phyloP scores from a whole-genome alignment of 2,113 vertebrate species.

The Scomber japonicus region DNA sequence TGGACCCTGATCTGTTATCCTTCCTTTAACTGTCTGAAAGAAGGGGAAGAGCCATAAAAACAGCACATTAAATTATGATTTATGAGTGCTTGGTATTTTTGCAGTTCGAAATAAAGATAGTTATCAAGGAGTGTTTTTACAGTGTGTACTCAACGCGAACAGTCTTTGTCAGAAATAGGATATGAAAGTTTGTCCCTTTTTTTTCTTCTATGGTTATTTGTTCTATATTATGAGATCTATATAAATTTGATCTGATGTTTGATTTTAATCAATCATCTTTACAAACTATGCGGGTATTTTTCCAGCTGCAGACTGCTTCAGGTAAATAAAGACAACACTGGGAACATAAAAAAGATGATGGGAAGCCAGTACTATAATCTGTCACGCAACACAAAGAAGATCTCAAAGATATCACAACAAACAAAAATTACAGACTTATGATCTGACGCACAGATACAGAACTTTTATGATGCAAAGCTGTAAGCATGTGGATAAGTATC shows the following conservation, averaged over 20 bases:
- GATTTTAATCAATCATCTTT: not conserved
- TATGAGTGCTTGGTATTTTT: too few species aligned
- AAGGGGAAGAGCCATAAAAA: not conserved
- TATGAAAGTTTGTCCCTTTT: not conserved
- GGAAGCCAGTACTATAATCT: not conserved
- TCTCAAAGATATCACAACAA: not conserved
- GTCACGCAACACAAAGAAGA: not conserved
- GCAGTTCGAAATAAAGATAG: too few species aligned
- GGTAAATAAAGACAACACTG: not conserved
- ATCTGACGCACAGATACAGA: not conserved
- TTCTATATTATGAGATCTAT: too few species aligned
- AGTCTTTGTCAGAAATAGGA: too few species aligned
- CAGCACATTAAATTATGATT: not conserved
- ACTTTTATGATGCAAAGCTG: not conserved
- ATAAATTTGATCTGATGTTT: too few species aligned
- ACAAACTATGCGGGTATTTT: not conserved
- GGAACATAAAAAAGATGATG: not conserved
- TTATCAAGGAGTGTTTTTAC: too few species aligned
- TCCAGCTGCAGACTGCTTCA: not conserved
- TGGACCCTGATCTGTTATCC: conserved; percentile 38
- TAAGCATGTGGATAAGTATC: not conserved
- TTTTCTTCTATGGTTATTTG: too few species aligned
- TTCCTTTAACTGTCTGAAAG: not conserved
- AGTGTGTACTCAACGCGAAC: too few species aligned
- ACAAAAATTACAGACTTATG: not conserved